Evolutionary conservation across 2,888 invertebrate species (phyloP).

Genomic region (Cyrtodaria siliqua): DNA sequence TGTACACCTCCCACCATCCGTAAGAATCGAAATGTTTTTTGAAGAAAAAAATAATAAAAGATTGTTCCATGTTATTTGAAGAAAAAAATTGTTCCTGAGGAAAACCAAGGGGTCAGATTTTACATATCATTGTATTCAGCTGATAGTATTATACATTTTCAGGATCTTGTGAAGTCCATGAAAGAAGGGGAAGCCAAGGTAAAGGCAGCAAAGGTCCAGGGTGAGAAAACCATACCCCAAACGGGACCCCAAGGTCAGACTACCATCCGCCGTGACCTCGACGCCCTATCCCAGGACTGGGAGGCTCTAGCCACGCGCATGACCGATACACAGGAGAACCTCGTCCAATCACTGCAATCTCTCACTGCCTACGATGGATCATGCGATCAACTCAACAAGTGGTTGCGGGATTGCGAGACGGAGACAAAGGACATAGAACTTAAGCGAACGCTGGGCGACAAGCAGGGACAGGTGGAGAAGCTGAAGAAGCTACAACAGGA

Average conservation of each 20-base stretch:
- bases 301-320: slow-evolving; percentile 94
- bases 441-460: slow-evolving; percentile 94
- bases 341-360: slow-evolving; percentile 94
- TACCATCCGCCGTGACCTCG: slow-evolving; percentile 94
- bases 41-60: too few relatives aligned
- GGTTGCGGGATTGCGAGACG: slow-evolving; percentile 94
- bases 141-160: too few relatives aligned
- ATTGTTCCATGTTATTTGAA: too few relatives aligned
- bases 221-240: slow-evolving; percentile 95
- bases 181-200: slow-evolving; percentile 88
- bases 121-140: too few relatives aligned
- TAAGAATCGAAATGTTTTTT: too few relatives aligned
- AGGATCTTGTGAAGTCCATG: slow-evolving; percentile 78
- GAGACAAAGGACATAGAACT: slow-evolving; percentile 93
- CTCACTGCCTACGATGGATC: slow-evolving; percentile 92
- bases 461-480: slow-evolving; percentile 92
- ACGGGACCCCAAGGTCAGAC: slow-evolving; percentile 97
- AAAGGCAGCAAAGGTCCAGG: slow-evolving; percentile 93
- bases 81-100: too few relatives aligned
- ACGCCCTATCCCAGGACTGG: slow-evolving; percentile 93
- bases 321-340: slow-evolving; percentile 92
- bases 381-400: slow-evolving; percentile 92
- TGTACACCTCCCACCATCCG: too few relatives aligned
- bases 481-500: slow-evolving; percentile 87
- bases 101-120: too few relatives aligned